These are phyloP conservation scores for Drosophila rufa DNA, from an alignment of 1,140 invertebrate genomes.

Conservation along the genomic window DNA sequence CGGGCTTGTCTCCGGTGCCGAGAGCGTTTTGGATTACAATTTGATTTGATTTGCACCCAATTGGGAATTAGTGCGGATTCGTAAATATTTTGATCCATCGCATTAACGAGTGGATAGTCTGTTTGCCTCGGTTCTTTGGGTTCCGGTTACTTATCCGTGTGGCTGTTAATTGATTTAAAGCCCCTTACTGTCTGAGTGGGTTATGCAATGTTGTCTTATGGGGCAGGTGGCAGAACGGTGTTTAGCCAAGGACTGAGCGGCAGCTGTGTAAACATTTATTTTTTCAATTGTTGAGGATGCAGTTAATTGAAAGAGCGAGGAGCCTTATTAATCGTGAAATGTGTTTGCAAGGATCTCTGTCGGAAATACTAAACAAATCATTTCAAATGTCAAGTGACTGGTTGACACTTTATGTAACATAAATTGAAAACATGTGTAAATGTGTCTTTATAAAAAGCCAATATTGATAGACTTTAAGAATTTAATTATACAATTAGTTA, in stretches of 20 bases:
- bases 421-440: not conserved
- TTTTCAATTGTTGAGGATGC: not conserved
- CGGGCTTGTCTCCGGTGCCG: slow-evolving; percentile 36
- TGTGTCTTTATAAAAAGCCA: too few species aligned
- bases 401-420: too few species aligned
- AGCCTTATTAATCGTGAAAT: not conserved
- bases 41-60: slow-evolving; percentile 81
- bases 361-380: not conserved
- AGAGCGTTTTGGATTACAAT: slow-evolving; percentile 83
- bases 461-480: too few species aligned
- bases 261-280: slow-evolving; percentile 33
- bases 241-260: slow-evolving; percentile 26
- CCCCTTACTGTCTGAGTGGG: slow-evolving; percentile 34
- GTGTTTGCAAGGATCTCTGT: not conserved
- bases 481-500: too few species aligned
- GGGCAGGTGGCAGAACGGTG: slow-evolving; percentile 26
- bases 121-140: slow-evolving; percentile 33
- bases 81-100: slow-evolving; percentile 78
- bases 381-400: not conserved
- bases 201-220: slow-evolving; percentile 16
- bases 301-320: not conserved
- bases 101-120: slow-evolving; percentile 59
- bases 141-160: slow-evolving; percentile 53
- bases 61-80: slow-evolving; percentile 79
- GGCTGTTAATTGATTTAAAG: slow-evolving; percentile 72